Evolutionary conservation across 92 coral and sea anemone species (phyloP).

Genomic region (Porites lobata): DNA sequence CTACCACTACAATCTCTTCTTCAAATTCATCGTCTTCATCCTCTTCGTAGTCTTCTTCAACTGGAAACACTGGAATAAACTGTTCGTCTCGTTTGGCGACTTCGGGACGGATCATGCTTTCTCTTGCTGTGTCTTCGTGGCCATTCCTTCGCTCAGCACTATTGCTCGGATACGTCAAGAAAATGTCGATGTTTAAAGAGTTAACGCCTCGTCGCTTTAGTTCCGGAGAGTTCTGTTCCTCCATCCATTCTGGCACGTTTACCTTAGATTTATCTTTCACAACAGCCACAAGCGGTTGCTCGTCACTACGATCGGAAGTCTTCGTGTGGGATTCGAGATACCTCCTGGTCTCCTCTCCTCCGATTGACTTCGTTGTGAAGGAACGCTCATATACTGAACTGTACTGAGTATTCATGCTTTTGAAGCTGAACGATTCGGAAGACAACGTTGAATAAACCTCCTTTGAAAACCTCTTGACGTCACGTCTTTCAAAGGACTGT

Average conservation of each 20-base stretch:
- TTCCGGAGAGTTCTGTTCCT: neutral
- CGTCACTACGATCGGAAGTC: neutral
- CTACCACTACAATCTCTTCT: slow-evolving; percentile 32
- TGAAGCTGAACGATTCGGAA: neutral
- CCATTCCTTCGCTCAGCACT: neutral
- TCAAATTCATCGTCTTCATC: slow-evolving; percentile 55
- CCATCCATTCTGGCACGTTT: slow-evolving; percentile 9
- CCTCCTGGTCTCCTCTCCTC: slow-evolving; percentile 6
- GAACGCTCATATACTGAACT: neutral
- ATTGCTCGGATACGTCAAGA: slow-evolving; percentile 25
- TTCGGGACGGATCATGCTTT: slow-evolving; percentile 23
- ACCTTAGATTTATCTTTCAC: neutral
- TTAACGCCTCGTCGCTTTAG: neutral
- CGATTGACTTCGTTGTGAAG: neutral
- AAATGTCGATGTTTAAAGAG: neutral
- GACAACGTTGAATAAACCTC: neutral
- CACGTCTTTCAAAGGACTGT: neutral
- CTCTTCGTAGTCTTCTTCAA: slow-evolving; percentile 17
- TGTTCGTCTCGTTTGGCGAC: slow-evolving; percentile 25
- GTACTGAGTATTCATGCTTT: neutral
- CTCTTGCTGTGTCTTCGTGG: neutral
- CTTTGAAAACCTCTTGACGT: slow-evolving; percentile 1
- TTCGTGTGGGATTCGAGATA: slow-evolving; percentile 5
- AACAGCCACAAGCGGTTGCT: slow-evolving; percentile 17
- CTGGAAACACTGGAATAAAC: neutral